Percentiles rank a stretch among this genome's conserved stretches.
Evolutionary conservation across 2,797 vertebrate species (phyloP).

Genomic region (Melanotaenia nigrans): DNA sequence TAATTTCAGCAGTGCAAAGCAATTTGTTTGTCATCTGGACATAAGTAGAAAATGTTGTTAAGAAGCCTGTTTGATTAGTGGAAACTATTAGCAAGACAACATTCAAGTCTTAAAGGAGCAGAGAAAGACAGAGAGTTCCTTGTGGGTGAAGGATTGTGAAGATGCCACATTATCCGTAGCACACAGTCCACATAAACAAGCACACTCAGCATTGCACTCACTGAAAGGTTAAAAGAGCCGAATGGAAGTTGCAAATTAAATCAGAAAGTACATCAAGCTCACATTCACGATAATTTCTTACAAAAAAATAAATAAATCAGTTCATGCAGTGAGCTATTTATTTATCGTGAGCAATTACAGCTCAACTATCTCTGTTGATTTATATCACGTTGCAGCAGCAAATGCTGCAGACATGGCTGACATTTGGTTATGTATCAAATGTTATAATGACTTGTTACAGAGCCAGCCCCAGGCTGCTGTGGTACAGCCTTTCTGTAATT

Average conservation of each 20-base stretch:
- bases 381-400: constrained; percentile 37
- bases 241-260: constrained; percentile 34
- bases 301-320: constrained; percentile 2
- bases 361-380: constrained; percentile 42
- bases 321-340: constrained; percentile 9
- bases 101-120: constrained; percentile 12
- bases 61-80: constrained; percentile 14
- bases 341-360: constrained; percentile 27
- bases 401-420: constrained; percentile 51
- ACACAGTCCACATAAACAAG: constrained; percentile 29
- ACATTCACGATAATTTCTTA: constrained; percentile 26
- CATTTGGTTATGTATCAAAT: constrained; percentile 72
- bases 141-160: constrained; percentile 38
- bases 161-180: constrained; percentile 51
- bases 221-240: constrained; percentile 5
- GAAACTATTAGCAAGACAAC: constrained; percentile 31
- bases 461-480: constrained; percentile 60
- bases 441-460: constrained; percentile 69
- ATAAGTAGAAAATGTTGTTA: background rate
- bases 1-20: background rate
- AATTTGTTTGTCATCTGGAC: background rate
- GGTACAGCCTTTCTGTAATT: constrained; percentile 72
- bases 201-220: constrained; percentile 10
- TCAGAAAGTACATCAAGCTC: constrained; percentile 28
- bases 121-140: constrained; percentile 32